Base-by-base conservation (phyloP, 2,797 vertebrate species). In the Sebastes wilsoni region DNA sequence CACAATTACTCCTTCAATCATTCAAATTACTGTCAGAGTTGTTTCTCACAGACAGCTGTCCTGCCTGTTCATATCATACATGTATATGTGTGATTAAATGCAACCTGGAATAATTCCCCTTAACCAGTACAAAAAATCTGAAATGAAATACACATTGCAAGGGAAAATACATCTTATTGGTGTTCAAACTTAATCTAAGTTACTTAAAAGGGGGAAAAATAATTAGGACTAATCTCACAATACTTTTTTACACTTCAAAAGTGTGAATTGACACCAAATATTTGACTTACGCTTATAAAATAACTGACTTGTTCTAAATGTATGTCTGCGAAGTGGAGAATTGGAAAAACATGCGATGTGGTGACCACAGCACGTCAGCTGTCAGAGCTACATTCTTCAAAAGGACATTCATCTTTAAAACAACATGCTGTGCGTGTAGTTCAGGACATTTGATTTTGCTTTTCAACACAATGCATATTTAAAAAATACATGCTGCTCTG, bases 261-360 rank as follows among this genome's bases (percentile, higher is more conserved):
- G 42, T 54, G 28, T 5, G 8, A 74, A 14, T 18, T 22, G 34
- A n/a, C 8, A 34, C 64, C 5, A 55, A 16, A 72, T 67, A 62
- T 59, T 22, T 66, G 8, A 64, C 4, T 25, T 6, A 55, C 65
- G 0, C 10, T 67, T 23, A 9, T 64, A 30, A 69, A 77, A 34
- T 49, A 32, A 20, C 11, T 4, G 8, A 38, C 5, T 32, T n/a
- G 9, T n/a, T 68, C 12, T 52, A 32, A 70, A 66, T 62, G 4
- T 27, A 23, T 23, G 27, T 60, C 25, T 61, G 16, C 18, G 10
- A 79, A 34, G 49, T 5, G 49, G n/a, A 75, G 61, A 79, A 56
- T 2, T 72, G 2, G 49, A 56, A 18, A 77, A 78, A 22, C 67
- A 78, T 79, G 75, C 75, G 72, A 11, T 71, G 64, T 55, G 42